Conservation (phyloP, 2,113 vertebrate genomes). For the Ptilonorhynchus violaceus region DNA sequence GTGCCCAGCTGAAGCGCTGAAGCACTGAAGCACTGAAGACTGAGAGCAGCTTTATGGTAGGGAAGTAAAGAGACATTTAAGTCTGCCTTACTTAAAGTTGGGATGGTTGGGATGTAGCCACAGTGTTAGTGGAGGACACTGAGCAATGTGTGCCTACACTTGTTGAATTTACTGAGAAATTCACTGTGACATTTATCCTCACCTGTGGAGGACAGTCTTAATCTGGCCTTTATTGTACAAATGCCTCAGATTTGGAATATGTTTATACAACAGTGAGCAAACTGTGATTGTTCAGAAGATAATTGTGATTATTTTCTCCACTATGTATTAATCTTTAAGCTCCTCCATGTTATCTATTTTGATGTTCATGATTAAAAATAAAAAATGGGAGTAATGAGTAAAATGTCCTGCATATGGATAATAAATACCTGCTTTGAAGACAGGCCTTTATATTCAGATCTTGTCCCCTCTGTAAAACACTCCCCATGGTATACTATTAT, state of each 20-base stretch:
- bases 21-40: too few species aligned
- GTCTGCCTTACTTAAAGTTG: neutral
- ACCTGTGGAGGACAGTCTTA: neutral
- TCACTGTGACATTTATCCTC: neutral
- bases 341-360: neutral
- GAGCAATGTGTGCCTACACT: neutral
- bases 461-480: conserved; percentile 5
- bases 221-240: neutral
- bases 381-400: neutral
- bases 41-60: neutral
- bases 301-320: neutral
- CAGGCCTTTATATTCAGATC: neutral
- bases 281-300: neutral
- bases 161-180: neutral
- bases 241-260: neutral
- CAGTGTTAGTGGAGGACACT: neutral
- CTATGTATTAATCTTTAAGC: neutral
- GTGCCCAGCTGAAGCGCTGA: neutral
- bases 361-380: neutral
- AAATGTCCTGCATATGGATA: neutral
- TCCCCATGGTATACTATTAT: conserved; percentile 30
- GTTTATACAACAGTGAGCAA: neutral
- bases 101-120: neutral
- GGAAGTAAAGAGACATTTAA: neutral
- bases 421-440: conserved; percentile 22